A percentile compares a stretch with the other conserved stretches of the same genome.
phyloP scores from a whole-genome alignment of 2,888 invertebrate species.

The Buathra laborator region DNA sequence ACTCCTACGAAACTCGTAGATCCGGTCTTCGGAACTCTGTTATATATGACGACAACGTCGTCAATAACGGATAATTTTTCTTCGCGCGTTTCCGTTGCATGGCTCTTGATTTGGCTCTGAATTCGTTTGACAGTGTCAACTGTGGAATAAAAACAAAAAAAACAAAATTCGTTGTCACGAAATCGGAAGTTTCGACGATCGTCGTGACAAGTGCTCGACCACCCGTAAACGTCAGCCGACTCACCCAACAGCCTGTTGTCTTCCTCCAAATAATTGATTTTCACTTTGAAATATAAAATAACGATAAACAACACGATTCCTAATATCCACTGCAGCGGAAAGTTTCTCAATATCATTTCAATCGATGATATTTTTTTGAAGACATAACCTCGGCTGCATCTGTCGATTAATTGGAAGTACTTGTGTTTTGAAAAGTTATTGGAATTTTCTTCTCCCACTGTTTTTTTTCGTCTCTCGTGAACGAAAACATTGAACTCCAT shows the following conservation, averaged over 20 bases:
- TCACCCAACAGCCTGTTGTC: constrained; percentile 83
- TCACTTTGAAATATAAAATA: constrained; percentile 83
- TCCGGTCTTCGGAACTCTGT: constrained; percentile 98
- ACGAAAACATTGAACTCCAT: too few relatives aligned
- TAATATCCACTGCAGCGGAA: constrained; percentile 81
- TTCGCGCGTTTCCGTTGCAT: constrained; percentile 66
- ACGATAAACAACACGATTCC: constrained; percentile 80
- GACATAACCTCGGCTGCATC: constrained; percentile 66
- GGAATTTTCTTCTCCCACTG: too few relatives aligned
- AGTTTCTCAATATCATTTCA: constrained; percentile 81
- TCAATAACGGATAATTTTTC: constrained; percentile 82
- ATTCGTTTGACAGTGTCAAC: constrained; percentile 81
- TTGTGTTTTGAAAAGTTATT: background rate
- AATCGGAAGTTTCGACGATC: constrained; percentile 27
- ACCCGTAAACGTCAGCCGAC: constrained; percentile 60
- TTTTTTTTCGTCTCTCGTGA: too few relatives aligned
- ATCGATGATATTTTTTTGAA: constrained; percentile 53
- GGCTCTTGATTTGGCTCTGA: constrained; percentile 76
- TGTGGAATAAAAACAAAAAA: constrained; percentile 72
- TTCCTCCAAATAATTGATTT: constrained; percentile 83
- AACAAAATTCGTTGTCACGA: background rate
- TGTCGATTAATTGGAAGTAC: constrained; percentile 50
- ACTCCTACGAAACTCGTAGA: constrained; percentile 98
- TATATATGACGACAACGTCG: constrained; percentile 95
- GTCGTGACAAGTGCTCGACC: background rate